A percentile compares a stretch with the other conserved stretches of the same genome.
Evolutionary conservation across 1,140 invertebrate species (phyloP).

Genomic region (Aphis craccivora): DNA sequence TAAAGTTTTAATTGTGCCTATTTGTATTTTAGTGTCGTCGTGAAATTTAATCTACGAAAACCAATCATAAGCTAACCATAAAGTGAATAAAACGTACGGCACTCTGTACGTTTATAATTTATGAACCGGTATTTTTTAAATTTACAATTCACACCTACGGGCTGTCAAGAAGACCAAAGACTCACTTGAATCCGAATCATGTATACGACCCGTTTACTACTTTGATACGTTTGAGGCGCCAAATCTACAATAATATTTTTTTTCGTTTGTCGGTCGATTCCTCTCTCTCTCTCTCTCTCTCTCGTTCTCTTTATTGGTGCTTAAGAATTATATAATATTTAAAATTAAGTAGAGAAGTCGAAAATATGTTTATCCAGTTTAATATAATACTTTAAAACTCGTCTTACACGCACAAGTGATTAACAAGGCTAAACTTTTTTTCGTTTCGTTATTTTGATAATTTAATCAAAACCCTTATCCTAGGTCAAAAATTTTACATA

Average conservation of each 20-base stretch:
- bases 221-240: constrained; percentile 17
- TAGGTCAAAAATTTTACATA: not conserved
- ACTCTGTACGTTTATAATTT: constrained; percentile 22
- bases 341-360: not conserved
- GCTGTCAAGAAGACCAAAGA: constrained; percentile 33
- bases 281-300: no score
- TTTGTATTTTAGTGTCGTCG: not conserved
- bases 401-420: not conserved
- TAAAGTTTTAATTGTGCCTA: not conserved
- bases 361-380: not conserved
- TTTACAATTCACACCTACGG: constrained; percentile 48
- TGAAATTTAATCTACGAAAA: constrained; percentile 44
- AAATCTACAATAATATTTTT: constrained; percentile 27
- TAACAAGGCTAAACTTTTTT: not conserved
- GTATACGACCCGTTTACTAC: not conserved
- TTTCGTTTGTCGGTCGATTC: not conserved
- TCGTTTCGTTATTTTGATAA: not conserved
- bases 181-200: not conserved
- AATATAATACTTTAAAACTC: not conserved
- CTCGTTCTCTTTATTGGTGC: not conserved
- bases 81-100: constrained; percentile 13
- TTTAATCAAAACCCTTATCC: not conserved
- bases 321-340: not conserved
- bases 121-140: constrained; percentile 42
- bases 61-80: constrained; percentile 29